These are phyloP conservation scores for Neopelma chrysocephalum DNA, from an alignment of 2,797 vertebrate genomes.

Conservation along the genomic window DNA sequence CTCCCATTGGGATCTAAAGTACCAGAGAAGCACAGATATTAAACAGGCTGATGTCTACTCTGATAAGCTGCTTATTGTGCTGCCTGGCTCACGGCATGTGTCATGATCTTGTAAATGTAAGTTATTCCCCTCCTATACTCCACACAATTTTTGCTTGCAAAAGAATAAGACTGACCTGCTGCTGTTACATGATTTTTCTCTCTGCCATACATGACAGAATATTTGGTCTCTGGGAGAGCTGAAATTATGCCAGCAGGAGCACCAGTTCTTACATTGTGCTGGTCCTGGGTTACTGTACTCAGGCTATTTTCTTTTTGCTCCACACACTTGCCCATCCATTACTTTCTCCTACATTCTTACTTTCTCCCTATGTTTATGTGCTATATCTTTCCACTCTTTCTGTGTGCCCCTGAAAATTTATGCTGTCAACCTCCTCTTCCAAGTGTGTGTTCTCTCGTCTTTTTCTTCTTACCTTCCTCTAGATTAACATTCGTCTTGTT, in stretches of 20 bases:
- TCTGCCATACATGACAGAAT: background rate
- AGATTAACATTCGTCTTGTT: background rate
- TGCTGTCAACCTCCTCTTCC: background rate
- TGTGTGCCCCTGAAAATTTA: background rate
- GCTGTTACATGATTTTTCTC: background rate
- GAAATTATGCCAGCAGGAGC: background rate
- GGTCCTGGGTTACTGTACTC: background rate
- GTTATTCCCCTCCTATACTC: background rate
- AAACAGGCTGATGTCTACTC: background rate
- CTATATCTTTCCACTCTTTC: background rate
- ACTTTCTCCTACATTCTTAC: background rate
- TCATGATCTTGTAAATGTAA: background rate
- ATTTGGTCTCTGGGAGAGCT: background rate
- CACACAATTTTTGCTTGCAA: background rate
- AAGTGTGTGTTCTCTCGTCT: background rate
- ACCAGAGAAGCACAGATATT: background rate
- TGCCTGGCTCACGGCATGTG: background rate
- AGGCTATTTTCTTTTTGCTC: background rate
- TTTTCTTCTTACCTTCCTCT: background rate
- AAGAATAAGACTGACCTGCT: background rate
- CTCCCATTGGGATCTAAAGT: background rate
- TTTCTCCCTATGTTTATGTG: background rate
- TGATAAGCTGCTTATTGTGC: background rate
- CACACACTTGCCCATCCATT: background rate
- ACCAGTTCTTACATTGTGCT: background rate